phyloP scores from a whole-genome alignment of 2,113 vertebrate genomes.

The Cryptomyrus ogoouensis region DNA sequence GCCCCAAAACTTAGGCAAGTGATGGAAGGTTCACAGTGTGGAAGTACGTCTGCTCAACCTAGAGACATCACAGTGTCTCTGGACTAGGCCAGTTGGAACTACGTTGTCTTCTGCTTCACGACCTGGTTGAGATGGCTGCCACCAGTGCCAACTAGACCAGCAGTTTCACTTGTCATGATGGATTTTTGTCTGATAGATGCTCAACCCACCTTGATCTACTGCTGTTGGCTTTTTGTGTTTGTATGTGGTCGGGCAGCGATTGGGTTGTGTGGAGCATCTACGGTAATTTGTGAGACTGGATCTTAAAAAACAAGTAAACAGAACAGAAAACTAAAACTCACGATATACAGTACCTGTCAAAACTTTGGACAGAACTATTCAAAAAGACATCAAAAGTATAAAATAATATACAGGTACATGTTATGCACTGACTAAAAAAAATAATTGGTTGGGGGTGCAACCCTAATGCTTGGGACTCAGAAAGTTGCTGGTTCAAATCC shows the following conservation, averaged over 20 bases:
- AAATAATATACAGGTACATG: background rate
- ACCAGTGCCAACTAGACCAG: background rate
- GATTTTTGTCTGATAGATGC: background rate
- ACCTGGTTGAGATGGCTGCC: background rate
- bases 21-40: background rate
- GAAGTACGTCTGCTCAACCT: background rate
- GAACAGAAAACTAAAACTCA: background rate
- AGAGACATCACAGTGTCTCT: background rate
- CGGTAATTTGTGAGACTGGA: background rate
- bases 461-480: background rate
- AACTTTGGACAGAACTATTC: background rate
- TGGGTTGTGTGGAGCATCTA: background rate
- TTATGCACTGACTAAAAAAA: background rate
- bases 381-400: background rate
- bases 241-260: background rate
- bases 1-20: background rate
- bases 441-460: background rate
- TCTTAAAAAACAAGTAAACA: background rate
- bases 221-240: background rate
- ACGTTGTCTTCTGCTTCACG: background rate
- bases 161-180: background rate
- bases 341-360: background rate
- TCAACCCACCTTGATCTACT: background rate
- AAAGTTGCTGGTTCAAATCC: background rate
- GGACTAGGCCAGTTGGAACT: background rate